Percentiles rank a stretch among this genome's conserved stretches.
phyloP scores from a whole-genome alignment of 2,888 invertebrate species.

The Lomographa bimaculata region DNA sequence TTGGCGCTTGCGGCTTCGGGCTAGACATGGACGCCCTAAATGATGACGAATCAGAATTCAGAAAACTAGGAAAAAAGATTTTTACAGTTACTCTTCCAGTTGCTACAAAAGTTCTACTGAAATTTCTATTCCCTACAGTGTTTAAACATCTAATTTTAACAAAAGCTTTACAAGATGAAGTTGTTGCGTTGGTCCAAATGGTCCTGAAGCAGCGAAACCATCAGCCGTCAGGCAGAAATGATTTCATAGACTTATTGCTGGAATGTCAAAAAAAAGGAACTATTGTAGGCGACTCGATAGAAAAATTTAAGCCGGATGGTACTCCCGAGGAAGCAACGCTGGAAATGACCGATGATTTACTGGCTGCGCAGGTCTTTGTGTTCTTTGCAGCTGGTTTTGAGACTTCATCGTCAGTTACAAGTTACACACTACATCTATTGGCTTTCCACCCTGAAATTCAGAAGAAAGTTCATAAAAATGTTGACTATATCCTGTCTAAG shows the following conservation, averaged over 20 bases:
- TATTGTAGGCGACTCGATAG: too few relatives aligned
- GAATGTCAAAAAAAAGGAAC: too few relatives aligned
- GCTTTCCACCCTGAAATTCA: slow-evolving; percentile 63
- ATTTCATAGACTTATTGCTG: too few relatives aligned
- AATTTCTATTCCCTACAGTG: too few relatives aligned
- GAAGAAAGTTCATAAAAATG: slow-evolving; percentile 52
- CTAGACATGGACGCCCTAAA: slow-evolving; percentile 25
- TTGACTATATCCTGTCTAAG: slow-evolving; percentile 49
- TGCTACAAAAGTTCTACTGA: too few relatives aligned
- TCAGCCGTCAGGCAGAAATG: too few relatives aligned
- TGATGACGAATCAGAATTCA: slow-evolving; percentile 47
- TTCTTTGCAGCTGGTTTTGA: slow-evolving; percentile 62
- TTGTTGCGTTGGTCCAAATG: too few relatives aligned
- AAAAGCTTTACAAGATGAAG: slow-evolving; percentile 46
- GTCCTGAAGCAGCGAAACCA: too few relatives aligned
- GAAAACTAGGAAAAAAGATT: slow-evolving; percentile 41
- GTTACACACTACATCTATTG: slow-evolving; percentile 56
- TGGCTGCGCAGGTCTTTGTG: too few relatives aligned
- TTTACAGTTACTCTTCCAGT: slow-evolving; percentile 22
- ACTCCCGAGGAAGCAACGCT: too few relatives aligned
- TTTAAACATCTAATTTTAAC: slow-evolving; percentile 32
- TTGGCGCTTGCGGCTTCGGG: slow-evolving; percentile 56
- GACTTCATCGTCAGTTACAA: slow-evolving; percentile 64
- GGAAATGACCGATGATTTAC: too few relatives aligned
- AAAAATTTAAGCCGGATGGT: too few relatives aligned